Conservation (phyloP, 2,113 vertebrate species). For the Eptesicus fuscus region DNA sequence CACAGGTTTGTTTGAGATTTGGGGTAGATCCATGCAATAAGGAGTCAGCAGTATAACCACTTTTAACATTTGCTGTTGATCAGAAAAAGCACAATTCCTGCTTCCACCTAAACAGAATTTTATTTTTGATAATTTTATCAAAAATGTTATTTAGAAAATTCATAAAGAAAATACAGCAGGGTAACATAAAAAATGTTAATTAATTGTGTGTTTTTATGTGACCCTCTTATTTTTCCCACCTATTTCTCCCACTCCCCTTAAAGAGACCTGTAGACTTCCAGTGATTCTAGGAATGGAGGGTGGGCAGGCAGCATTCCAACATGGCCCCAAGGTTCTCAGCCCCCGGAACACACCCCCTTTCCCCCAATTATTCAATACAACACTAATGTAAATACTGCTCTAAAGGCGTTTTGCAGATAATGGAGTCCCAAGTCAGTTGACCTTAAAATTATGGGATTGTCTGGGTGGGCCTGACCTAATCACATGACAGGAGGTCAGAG, state of each 20-base stretch:
- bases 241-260: neutral
- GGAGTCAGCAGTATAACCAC: neutral
- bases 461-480: neutral
- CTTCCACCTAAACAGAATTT: neutral
- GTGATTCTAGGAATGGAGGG: neutral
- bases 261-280: neutral
- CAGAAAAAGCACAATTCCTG: neutral
- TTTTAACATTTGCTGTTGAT: neutral
- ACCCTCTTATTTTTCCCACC: neutral
- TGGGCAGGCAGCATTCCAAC: neutral
- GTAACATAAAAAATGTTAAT: neutral
- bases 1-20: neutral
- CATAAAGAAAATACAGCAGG: neutral
- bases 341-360: neutral
- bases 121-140: neutral
- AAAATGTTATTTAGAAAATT: neutral
- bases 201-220: neutral
- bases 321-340: neutral
- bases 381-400: neutral
- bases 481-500: neutral
- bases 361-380: neutral
- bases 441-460: neutral
- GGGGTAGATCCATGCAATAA: neutral
- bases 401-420: neutral
- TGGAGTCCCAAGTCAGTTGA: neutral